A percentile compares a stretch with the other conserved stretches of the same genome.
Conservation (phyloP, 2,888 invertebrate genomes). For the Rhamphomyia laevipes region DNA sequence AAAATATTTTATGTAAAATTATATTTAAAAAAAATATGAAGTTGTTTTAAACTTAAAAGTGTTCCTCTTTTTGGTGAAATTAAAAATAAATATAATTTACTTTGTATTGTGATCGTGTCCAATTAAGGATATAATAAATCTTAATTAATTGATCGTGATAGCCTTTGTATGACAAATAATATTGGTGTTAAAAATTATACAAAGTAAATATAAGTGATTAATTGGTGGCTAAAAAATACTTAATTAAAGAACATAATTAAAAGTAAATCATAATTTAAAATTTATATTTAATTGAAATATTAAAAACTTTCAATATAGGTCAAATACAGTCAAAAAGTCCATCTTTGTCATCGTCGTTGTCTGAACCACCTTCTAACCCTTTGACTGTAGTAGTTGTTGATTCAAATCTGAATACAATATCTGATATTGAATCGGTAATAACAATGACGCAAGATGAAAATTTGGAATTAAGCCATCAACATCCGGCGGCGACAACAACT, state of each 20-base stretch:
- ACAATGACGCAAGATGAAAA: conserved; percentile 12
- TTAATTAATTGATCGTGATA: background rate
- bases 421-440: background rate
- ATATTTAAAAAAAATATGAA: background rate
- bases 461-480: conserved; percentile 11
- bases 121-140: background rate
- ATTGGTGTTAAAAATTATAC: background rate
- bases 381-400: background rate
- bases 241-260: background rate
- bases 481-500: background rate
- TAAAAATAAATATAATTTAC: no score
- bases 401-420: background rate
- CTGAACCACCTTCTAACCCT: background rate
- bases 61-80: no score
- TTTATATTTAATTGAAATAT: background rate
- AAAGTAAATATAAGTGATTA: background rate
- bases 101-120: no score
- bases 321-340: conserved; percentile 9
- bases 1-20: background rate
- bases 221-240: background rate
- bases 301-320: conserved; percentile 13
- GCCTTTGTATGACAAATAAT: no score
- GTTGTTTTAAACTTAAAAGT: no score
- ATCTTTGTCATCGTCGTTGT: background rate
- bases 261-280: background rate